Percentiles rank a stretch among this genome's conserved stretches.
phyloP scores from a whole-genome alignment of 1,140 invertebrate genomes.

The Mercenaria mercenaria region DNA sequence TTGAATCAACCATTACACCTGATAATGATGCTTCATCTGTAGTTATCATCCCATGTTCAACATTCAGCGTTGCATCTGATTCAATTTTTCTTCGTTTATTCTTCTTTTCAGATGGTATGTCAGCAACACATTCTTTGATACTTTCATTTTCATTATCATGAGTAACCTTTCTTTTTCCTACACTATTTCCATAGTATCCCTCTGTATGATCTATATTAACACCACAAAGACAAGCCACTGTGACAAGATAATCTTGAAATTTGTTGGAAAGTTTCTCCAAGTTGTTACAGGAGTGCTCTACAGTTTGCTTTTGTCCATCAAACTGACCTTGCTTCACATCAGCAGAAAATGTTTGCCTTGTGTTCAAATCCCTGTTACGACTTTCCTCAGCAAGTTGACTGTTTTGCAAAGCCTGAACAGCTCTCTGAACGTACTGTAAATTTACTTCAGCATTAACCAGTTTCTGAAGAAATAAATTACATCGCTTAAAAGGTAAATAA shows the following conservation, averaged over 20 bases:
- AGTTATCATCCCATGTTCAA: background rate
- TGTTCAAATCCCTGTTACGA: background rate
- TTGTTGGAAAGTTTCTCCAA: background rate
- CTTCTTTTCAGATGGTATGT: background rate
- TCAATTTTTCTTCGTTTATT: background rate
- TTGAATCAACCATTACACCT: background rate
- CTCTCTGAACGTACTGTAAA: background rate
- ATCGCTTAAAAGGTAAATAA: background rate
- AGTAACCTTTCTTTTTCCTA: background rate
- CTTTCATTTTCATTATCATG: background rate
- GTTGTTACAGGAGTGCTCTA: background rate
- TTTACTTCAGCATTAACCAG: background rate
- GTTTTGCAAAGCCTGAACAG: background rate
- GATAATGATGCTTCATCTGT: background rate
- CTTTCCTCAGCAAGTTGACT: too few species aligned
- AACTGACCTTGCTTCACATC: background rate
- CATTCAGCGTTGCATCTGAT: background rate
- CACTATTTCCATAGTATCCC: background rate
- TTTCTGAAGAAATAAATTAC: background rate
- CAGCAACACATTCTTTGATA: background rate
- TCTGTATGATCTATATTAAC: background rate
- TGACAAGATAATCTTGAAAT: background rate
- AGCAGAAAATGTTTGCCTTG: background rate
- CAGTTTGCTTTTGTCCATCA: background rate
- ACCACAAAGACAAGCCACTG: background rate